A percentile compares a stretch with the other conserved stretches of the same genome.
phyloP scores from a whole-genome alignment of 1,140 invertebrate species.

The Spodoptera frugiperda region DNA sequence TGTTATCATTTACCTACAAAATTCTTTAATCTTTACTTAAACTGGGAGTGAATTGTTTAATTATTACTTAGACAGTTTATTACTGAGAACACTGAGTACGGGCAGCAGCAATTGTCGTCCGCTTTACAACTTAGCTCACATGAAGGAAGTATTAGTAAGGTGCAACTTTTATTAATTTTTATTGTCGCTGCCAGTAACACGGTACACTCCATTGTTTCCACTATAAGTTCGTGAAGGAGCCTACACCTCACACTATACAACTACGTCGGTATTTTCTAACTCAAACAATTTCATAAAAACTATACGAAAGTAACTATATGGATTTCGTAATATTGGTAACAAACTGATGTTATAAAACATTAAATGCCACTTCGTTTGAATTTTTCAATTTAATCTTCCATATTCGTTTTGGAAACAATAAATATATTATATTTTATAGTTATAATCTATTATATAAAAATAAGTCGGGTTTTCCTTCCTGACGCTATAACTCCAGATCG shows the following conservation, averaged over 20 bases:
- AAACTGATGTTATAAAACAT: background rate
- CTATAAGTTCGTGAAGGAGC: background rate
- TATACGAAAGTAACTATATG: background rate
- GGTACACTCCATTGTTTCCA: slow-evolving; percentile 16
- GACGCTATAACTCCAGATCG: too few relatives aligned
- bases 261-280: background rate
- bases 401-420: too few relatives aligned
- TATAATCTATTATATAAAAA: too few relatives aligned
- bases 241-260: background rate
- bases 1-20: too few relatives aligned
- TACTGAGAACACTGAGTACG: background rate
- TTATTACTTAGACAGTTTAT: too few relatives aligned
- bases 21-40: too few relatives aligned
- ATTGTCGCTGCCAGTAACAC: background rate
- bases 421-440: too few relatives aligned
- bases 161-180: slow-evolving; percentile 39
- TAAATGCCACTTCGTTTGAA: too few relatives aligned
- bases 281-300: background rate
- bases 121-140: slow-evolving; percentile 12
- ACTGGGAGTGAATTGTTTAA: too few relatives aligned
- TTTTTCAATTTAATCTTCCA: too few relatives aligned
- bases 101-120: background rate
- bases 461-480: too few relatives aligned
- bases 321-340: too few relatives aligned
- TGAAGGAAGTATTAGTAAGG: slow-evolving; percentile 23